These are phyloP conservation scores for Esox lucius DNA, from an alignment of 2,797 vertebrate genomes.

Conservation along the genomic window DNA sequence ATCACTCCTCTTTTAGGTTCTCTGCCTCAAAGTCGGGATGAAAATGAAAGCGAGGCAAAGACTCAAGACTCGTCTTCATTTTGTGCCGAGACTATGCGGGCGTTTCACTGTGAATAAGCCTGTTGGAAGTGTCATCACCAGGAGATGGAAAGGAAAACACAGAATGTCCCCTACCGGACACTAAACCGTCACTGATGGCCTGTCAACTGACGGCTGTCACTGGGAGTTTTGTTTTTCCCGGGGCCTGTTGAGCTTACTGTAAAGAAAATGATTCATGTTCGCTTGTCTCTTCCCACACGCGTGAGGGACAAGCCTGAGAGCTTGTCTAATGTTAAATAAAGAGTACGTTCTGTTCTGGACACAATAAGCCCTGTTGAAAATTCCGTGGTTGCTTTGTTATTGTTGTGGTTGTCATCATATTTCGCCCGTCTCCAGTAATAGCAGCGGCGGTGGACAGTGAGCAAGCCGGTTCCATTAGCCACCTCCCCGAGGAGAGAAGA, in stretches of 20 bases:
- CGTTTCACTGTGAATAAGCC: not conserved
- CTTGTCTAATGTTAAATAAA: not conserved
- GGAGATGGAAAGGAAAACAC: not conserved
- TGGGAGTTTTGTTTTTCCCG: too few species aligned
- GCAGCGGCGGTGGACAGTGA: slow-evolving; percentile 10
- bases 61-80: not conserved
- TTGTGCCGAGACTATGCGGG: not conserved
- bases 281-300: not conserved
- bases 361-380: not conserved
- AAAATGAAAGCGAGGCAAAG: slow-evolving; percentile 27
- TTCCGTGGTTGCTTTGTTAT: not conserved
- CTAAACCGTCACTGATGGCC: too few species aligned
- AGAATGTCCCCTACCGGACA: not conserved
- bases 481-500: slow-evolving; percentile 40
- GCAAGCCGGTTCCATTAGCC: slow-evolving; percentile 43
- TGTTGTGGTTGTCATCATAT: not conserved
- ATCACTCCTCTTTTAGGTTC: slow-evolving; percentile 18
- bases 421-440: not conserved
- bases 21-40: not conserved
- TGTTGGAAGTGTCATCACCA: slow-evolving; percentile 1
- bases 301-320: not conserved
- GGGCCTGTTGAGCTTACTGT: not conserved
- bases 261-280: not conserved
- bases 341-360: not conserved
- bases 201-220: too few species aligned